Evolutionary conservation across 2,888 invertebrate genomes (phyloP).

Genomic region (Ophonus ardosiacus): DNA sequence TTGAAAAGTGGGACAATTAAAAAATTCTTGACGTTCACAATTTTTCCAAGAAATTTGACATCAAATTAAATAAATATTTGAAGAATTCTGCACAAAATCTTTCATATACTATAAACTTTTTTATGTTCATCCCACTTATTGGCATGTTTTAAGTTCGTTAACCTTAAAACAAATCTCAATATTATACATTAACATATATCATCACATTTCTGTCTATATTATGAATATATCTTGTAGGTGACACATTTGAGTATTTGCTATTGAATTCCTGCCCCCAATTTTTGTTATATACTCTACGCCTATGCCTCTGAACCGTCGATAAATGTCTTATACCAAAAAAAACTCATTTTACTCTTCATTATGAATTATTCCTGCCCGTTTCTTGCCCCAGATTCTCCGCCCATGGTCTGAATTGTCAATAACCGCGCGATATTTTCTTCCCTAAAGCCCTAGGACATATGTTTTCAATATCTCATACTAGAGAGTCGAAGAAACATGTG

Average conservation of each 20-base stretch:
- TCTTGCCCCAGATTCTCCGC: not conserved
- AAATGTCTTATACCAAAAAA: too few relatives aligned
- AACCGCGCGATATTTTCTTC: slow-evolving; percentile 56
- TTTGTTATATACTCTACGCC: too few relatives aligned
- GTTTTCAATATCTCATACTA: slow-evolving; percentile 63
- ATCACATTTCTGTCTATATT: not conserved
- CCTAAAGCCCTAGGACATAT: slow-evolving; percentile 58
- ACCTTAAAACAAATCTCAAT: slow-evolving; percentile 14
- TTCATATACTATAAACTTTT: not conserved
- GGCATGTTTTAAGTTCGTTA: slow-evolving; percentile 43
- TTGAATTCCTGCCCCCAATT: too few relatives aligned
- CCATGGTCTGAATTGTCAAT: slow-evolving; percentile 21
- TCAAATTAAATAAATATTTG: slow-evolving; percentile 25
- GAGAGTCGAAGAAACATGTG: slow-evolving; percentile 47
- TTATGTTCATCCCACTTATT: slow-evolving; percentile 41
- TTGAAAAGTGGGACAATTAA: slow-evolving; percentile 8
- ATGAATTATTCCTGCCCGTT: not conserved
- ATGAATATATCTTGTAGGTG: too few relatives aligned
- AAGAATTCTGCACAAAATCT: not conserved
- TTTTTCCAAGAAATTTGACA: slow-evolving; percentile 10
- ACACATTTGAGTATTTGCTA: too few relatives aligned
- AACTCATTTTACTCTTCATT: not conserved
- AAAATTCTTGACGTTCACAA: not conserved
- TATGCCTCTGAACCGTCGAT: too few relatives aligned
- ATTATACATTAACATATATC: not conserved